Conservation (phyloP, 2,888 invertebrate genomes). For the Macaria liturata region DNA sequence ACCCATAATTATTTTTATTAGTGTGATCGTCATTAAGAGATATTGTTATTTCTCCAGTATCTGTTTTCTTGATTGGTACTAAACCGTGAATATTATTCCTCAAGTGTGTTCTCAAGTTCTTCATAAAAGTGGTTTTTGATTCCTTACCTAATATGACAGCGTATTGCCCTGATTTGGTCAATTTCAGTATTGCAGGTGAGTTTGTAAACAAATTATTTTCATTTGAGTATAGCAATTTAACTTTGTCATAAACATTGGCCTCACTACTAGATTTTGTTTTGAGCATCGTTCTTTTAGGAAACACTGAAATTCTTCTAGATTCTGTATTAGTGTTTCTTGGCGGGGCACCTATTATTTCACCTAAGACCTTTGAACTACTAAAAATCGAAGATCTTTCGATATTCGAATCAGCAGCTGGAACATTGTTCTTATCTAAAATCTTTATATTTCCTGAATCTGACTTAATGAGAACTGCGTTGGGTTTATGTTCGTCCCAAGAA, state of each 20-base stretch:
- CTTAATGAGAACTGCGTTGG: constrained; percentile 53
- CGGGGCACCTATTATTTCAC: constrained; percentile 39
- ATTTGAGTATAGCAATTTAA: constrained; percentile 38
- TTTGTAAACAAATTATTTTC: constrained; percentile 35
- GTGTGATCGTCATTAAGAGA: constrained; percentile 39
- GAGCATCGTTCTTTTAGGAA: background rate
- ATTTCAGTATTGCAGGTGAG: constrained; percentile 42
- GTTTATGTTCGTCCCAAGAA: constrained; percentile 19
- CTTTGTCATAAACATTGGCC: constrained; percentile 44
- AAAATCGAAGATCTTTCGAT: constrained; percentile 2
- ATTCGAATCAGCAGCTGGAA: background rate
- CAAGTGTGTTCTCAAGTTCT: constrained; percentile 51
- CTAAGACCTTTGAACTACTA: constrained; percentile 34
- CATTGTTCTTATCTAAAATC: constrained; percentile 34
- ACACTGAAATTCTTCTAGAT: too few relatives aligned
- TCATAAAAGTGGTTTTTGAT: constrained; percentile 50
- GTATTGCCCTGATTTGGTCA: constrained; percentile 52
- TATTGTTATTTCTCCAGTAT: constrained; percentile 53
- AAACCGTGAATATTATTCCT: constrained; percentile 38
- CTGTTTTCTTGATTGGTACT: constrained; percentile 47
- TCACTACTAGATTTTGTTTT: constrained; percentile 48
- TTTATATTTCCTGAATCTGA: constrained; percentile 55
- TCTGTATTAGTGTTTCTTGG: constrained; percentile 21
- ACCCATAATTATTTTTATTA: constrained; percentile 40
- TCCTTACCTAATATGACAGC: constrained; percentile 53